Evolutionary conservation across 2,888 invertebrate species (phyloP), one percentile per base, ranked within the genome.

Genomic region (Chaetoderma sp.): DNA sequence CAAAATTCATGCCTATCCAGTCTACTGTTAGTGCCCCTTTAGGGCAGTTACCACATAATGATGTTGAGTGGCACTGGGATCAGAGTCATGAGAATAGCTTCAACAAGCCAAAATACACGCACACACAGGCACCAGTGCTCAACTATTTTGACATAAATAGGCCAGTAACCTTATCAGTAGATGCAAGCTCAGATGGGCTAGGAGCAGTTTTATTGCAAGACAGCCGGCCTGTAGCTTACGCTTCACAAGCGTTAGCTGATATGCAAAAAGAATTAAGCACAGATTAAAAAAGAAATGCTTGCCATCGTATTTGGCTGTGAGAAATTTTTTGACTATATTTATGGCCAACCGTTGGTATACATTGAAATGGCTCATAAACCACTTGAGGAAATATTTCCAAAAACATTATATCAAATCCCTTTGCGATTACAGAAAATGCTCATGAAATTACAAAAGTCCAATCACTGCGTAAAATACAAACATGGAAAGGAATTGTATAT

Each of bases 331-430:
- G 57, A 66, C 18, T 72, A 72, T 27, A 55, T 64, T 16, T 72
- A 61, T 60, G 72, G 72, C 6, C 50, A 27, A 16, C 13, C 33
- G 13, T 44, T 65, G 6, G n/a, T 23, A 32, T n/a, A n/a, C n/a
- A 70, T 74, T 16, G 32, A 65, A 32, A 68, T 63, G 32, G 73
- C 74, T 44, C 73, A 73, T 49, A 68, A 64, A 52, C 72, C 66
- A 16, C 67, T 73, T 28, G 60, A 62, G n/a, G 18, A 18, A 18
- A 65, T 72, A 33, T n/a, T 57, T 1, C 59, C 60, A 28, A 69
- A 61, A 30, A 49, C 63, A 8, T 36, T 63, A 2, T 16, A 18
- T 23, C 32, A 63, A 49, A 33, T 52, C 5, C 52, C 64, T 8
- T 67, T 66, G 1, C 30, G 65, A 16, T 52, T 73, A 18, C 73